Evolutionary conservation across 2,888 invertebrate genomes (phyloP).

Genomic region (Drosophila anomalata): DNA sequence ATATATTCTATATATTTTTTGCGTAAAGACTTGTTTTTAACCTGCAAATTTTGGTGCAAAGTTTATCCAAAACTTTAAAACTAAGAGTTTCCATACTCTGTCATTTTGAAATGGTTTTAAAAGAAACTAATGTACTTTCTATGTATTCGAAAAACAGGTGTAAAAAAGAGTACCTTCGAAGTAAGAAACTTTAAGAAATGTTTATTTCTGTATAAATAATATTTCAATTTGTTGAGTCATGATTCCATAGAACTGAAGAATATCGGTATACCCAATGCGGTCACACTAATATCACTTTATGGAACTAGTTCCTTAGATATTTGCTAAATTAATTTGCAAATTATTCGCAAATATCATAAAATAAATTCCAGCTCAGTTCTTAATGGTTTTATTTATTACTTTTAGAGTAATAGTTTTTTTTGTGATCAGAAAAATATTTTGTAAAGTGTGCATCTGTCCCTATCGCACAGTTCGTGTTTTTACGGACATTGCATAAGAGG

Average conservation of each 20-base stretch:
- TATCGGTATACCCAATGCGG: constrained; percentile 3
- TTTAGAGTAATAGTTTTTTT: neutral
- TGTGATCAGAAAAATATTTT: neutral
- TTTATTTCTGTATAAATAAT: neutral
- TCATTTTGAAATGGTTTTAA: too few relatives aligned
- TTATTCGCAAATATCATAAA: neutral
- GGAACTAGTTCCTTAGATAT: constrained; percentile 9
- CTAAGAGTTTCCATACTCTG: too few relatives aligned
- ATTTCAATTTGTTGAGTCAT: neutral
- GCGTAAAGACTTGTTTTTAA: neutral
- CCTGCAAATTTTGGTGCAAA: neutral
- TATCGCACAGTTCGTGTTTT: constrained; percentile 20
- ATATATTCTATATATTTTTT: neutral
- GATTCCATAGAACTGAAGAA: neutral
- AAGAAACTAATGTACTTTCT: too few relatives aligned
- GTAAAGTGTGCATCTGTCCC: neutral
- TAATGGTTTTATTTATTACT: neutral
- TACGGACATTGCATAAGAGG: constrained; percentile 18
- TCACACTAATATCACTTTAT: neutral
- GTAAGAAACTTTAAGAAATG: neutral
- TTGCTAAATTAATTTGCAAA: constrained; percentile 4
- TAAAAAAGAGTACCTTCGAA: too few relatives aligned
- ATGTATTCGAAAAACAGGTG: too few relatives aligned
- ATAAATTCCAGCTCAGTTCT: too few relatives aligned
- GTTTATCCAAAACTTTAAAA: neutral